Evolutionary conservation across 2,113 vertebrate species (phyloP), one percentile per base, ranked within the genome.

Genomic region (Cololabis saira): DNA sequence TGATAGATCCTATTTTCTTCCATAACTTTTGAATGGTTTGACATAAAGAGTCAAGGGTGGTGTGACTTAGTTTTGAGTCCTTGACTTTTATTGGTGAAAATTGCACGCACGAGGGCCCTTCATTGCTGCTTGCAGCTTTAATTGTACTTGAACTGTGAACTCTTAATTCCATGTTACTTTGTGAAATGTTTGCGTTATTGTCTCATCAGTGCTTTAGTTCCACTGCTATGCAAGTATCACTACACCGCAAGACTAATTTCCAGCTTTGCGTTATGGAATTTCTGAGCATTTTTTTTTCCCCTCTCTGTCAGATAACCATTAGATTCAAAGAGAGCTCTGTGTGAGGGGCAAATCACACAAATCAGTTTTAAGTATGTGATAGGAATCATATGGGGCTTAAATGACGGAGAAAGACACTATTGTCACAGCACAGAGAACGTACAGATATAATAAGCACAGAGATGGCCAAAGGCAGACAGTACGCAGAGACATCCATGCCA

Each of bases 361-460:
- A 56, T 52, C 40, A 13, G n/a, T 71, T 80, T 52, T n/a, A 67
- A 64, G 13, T 64, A 37, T 66, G 41, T 67, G 63, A 74, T 60
- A 33, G 27, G 37, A 81, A 64, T 67, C 51, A 75, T 41, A 65
- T 14, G 16, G 53, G 37, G 11, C 47, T 70, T 18, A 47, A 37
- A 17, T 49, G 21, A 49, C 22, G 62, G 47, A 77, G 56, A 60
- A 62, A 63, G 49, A 52, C 18, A 22, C 27, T 60, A 43, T 45
- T 16, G 3, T 64, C n/a, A 47, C n/a, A 53, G 67, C 24, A 51
- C 11, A 61, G 41, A 17, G 24, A 41, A 59, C 30, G 14, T 9
- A 59, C 3, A 64, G 33, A 24, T 43, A 30, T 16, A 61, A 57
- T 3, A 4, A 72, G 21, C 10, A 37, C 14, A 6, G 0, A 60